These are phyloP conservation scores for Drosophila eugracilis DNA, from an alignment of 1,140 invertebrate genomes.

Conservation along the genomic window DNA sequence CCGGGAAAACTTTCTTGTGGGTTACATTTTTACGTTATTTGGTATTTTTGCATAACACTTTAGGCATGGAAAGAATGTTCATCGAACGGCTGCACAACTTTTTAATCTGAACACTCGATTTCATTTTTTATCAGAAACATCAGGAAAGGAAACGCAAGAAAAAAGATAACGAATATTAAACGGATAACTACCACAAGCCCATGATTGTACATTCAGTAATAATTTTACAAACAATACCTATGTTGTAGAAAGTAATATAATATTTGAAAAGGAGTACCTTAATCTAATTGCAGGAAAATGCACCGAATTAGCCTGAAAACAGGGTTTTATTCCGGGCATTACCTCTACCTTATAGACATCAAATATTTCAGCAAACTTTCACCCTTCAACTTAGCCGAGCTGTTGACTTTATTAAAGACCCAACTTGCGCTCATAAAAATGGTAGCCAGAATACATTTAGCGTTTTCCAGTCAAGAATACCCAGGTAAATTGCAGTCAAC, in stretches of 20 bases:
- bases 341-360: no score
- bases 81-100: conserved; percentile 5
- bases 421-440: conserved; percentile 24
- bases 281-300: no score
- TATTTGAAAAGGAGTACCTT: no score
- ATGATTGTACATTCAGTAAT: no score
- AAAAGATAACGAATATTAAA: no score
- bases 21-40: conserved; percentile 20
- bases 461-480: conserved; percentile 10
- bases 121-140: neutral
- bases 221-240: no score
- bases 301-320: no score
- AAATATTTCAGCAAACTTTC: neutral
- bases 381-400: neutral
- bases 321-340: no score
- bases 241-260: no score
- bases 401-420: conserved; percentile 33
- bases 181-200: no score
- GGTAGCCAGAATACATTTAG: conserved; percentile 18
- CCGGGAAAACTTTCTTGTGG: conserved; percentile 27
- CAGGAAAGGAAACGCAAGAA: neutral
- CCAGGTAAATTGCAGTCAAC: neutral
- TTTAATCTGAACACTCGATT: conserved; percentile 5
- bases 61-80: conserved; percentile 2
- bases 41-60: conserved; percentile 30